A percentile compares a stretch with the other conserved stretches of the same genome.
Evolutionary conservation across 2,113 vertebrate genomes (phyloP).

Genomic region (Perca schrenkii): DNA sequence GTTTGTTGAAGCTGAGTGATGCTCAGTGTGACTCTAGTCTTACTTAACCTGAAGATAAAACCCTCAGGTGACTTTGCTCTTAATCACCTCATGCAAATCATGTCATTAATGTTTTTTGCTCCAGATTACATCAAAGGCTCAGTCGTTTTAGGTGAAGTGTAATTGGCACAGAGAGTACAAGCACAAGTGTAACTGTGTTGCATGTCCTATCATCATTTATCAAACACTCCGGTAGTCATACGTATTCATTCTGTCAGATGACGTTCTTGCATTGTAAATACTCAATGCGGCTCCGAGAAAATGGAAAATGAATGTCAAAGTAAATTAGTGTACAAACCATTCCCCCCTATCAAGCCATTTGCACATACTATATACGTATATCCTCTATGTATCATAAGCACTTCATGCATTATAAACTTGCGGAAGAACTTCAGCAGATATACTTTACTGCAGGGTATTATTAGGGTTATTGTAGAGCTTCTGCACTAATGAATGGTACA

Average conservation of each 20-base stretch:
- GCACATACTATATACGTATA: neutral
- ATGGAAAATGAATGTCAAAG: slow-evolving; percentile 48
- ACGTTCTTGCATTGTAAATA: slow-evolving; percentile 60
- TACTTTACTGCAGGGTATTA: neutral
- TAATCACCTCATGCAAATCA: slow-evolving; percentile 74
- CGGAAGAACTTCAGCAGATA: neutral
- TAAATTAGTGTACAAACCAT: slow-evolving; percentile 40
- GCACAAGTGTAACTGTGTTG: slow-evolving; percentile 49
- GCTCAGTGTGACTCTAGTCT: slow-evolving; percentile 39
- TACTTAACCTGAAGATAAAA: slow-evolving; percentile 49
- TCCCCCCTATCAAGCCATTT: slow-evolving; percentile 4
- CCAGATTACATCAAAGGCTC: slow-evolving; percentile 73
- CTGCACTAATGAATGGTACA: slow-evolving; percentile 3
- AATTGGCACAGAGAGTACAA: slow-evolving; percentile 56
- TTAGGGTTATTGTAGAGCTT: neutral
- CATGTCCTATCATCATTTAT: slow-evolving; percentile 70
- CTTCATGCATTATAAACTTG: neutral
- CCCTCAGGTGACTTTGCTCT: slow-evolving; percentile 64
- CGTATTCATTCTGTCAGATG: slow-evolving; percentile 67
- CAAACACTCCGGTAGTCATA: slow-evolving; percentile 55
- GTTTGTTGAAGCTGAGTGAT: slow-evolving; percentile 41
- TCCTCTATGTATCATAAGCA: neutral
- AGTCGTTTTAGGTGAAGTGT: slow-evolving; percentile 56
- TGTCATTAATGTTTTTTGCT: slow-evolving; percentile 67
- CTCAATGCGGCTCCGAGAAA: slow-evolving; percentile 45